These are phyloP conservation scores for Apodemus sylvaticus DNA, from an alignment of 2,113 vertebrate species.

Conservation along the genomic window DNA sequence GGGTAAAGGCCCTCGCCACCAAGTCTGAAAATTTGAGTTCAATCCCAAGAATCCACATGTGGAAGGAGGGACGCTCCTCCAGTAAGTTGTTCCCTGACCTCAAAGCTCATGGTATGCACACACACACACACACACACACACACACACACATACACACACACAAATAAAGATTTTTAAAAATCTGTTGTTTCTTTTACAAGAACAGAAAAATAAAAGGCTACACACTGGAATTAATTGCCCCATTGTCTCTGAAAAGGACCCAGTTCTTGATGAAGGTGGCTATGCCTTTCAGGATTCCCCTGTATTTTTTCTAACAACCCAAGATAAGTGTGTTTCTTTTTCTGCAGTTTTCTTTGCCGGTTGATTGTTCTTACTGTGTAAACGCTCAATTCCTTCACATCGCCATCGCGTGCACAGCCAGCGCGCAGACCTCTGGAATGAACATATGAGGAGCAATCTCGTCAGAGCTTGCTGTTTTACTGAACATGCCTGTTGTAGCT, in stretches of 20 bases:
- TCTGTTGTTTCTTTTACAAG: slow-evolving; percentile 23
- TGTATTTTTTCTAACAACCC: slow-evolving; percentile 16
- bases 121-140: background rate
- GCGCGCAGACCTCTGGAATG: background rate
- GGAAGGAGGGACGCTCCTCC: background rate
- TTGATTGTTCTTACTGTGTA: background rate
- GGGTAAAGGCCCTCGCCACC: background rate
- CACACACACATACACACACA: background rate
- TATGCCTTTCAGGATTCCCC: background rate
- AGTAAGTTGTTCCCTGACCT: background rate
- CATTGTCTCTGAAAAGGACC: slow-evolving; percentile 3
- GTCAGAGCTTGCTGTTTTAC: background rate
- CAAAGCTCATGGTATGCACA: background rate
- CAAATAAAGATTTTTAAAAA: background rate
- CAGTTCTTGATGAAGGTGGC: background rate
- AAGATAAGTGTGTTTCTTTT: background rate
- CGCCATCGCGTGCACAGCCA: background rate
- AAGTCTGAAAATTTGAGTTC: background rate
- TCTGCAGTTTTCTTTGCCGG: background rate
- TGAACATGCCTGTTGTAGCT: background rate
- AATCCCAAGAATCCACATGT: too few relatives aligned
- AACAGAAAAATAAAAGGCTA: slow-evolving; percentile 28
- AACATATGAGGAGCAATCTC: background rate
- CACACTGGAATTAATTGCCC: background rate
- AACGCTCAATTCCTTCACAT: background rate